phyloP scores from a whole-genome alignment of 2,888 invertebrate species.

The Cheilosia urbana region DNA sequence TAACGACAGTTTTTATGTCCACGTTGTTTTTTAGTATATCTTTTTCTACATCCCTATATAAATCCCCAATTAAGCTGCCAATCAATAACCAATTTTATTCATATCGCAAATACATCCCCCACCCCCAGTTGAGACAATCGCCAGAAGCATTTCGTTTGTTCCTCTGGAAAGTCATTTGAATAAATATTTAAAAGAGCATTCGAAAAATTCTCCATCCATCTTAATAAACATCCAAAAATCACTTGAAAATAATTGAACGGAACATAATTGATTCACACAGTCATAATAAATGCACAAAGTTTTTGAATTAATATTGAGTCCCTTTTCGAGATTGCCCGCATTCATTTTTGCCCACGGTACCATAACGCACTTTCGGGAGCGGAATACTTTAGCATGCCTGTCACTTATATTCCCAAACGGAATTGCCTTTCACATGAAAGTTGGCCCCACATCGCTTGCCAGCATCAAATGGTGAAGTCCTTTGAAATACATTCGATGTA shows the following conservation, averaged over 20 bases:
- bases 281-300: conserved; percentile 54
- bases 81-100: background rate
- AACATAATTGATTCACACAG: conserved; percentile 48
- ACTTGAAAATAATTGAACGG: conserved; percentile 40
- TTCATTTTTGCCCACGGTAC: background rate
- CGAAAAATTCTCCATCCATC: background rate
- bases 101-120: background rate
- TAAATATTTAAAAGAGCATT: background rate
- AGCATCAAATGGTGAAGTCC: background rate
- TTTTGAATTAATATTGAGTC: conserved; percentile 37
- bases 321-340: conserved; percentile 14
- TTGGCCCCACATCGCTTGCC: background rate
- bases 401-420: background rate
- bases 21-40: too few species aligned
- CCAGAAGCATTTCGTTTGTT: background rate
- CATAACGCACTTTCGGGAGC: background rate
- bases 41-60: too few species aligned
- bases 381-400: background rate
- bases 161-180: conserved; percentile 3
- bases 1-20: too few species aligned
- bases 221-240: conserved; percentile 14
- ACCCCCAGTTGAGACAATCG: background rate
- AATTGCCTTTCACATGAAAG: background rate
- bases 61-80: background rate
- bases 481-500: background rate